Evolutionary conservation across 2,113 vertebrate genomes (phyloP), one percentile per base, ranked within the genome.

Genomic region (Urocynchramus pylzowi): DNA sequence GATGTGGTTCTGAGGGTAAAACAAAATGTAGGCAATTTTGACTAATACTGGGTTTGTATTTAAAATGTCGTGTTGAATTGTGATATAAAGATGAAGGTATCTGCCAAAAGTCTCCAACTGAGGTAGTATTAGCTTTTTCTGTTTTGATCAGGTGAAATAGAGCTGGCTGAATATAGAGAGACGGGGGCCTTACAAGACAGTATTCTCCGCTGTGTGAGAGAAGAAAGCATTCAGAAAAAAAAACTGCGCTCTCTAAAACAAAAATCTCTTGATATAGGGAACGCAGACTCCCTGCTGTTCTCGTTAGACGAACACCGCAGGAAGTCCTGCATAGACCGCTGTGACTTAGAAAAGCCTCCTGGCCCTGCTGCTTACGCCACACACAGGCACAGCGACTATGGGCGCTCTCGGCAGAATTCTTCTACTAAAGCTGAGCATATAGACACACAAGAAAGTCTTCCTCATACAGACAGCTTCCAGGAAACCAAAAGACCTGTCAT

Each of bases 231-330:
- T 97, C 99, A 99, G 97, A 99, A 99, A 98, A 99, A 99, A 96
- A 98, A 99, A 57, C 98, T 99, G 44, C 99, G 99, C 95, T 99
- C 99, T 97, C 99, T 99, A 95, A 99, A 99, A 98, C 99, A 99
- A 98, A 99, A 99, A 97, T 99, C 99, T 97, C 98, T 99, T 97
- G 99, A 99, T 98, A 99, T 99, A 96, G 98, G 99, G 95, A 99
- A 99, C 74, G 99, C 99, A n/a, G 99, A 99, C 98, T 99, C 99
- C 90, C 98, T 99, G 94, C 98, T 99, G 91, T 99, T 99, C 84
- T 99, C 99, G 37, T 95, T 99, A 95, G 99, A 99, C 12, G 99
- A 99, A 70, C 99, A 99, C 85, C 98, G 99, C 9, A 98, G 99
- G 84, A 99, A 99, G 96, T 99, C 99, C 83, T 99, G 99, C 98